phyloP scores from a whole-genome alignment of 2,888 invertebrate genomes.

The Chymomyza caudatula region DNA sequence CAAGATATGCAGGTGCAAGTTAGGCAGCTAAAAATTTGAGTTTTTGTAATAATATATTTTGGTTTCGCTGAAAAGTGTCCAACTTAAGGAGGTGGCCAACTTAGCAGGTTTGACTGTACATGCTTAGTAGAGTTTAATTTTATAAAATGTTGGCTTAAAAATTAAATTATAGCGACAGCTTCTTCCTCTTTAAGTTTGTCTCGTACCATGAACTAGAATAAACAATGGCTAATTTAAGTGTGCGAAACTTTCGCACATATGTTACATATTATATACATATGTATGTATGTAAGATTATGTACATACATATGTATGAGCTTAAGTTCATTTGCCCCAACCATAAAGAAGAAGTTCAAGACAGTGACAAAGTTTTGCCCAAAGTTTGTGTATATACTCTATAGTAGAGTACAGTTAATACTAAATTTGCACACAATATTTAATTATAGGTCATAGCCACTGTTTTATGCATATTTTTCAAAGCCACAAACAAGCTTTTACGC shows the following conservation, averaged over 20 bases:
- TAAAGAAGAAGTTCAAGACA: background rate
- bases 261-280: background rate
- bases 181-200: background rate
- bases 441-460: background rate
- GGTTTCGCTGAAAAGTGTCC: no score
- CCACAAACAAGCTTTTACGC: background rate
- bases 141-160: background rate
- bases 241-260: background rate
- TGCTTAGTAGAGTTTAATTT: no score
- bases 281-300: constrained; percentile 14
- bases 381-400: no score
- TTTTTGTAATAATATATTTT: no score
- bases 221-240: background rate
- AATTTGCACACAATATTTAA: background rate
- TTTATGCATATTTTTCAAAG: background rate
- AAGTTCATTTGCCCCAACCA: background rate
- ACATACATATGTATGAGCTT: constrained; percentile 2
- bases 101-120: no score
- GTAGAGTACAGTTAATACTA: background rate
- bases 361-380: no score
- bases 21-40: no score
- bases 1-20: no score
- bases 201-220: background rate
- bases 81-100: no score
- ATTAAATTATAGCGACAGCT: background rate